phyloP scores from a whole-genome alignment of 2,888 invertebrate genomes.

The Iphiclides podalirius region DNA sequence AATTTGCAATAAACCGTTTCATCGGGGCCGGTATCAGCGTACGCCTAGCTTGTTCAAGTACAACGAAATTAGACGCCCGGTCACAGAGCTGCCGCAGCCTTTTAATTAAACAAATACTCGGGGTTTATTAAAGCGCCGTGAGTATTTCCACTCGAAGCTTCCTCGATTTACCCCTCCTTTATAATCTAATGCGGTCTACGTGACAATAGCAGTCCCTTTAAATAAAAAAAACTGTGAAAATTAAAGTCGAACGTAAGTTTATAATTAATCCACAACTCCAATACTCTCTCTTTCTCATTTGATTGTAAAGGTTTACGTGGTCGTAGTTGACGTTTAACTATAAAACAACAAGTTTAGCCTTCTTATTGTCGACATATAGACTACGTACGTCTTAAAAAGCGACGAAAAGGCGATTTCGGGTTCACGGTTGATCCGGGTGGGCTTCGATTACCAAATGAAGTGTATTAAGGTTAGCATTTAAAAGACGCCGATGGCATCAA shows the following conservation, averaged over 20 bases:
- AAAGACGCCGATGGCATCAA: no score
- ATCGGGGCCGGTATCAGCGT: background rate
- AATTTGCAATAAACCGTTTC: background rate
- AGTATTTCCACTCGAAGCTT: background rate
- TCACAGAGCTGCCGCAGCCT: background rate
- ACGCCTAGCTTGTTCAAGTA: background rate
- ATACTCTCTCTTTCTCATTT: no score
- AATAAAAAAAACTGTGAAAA: background rate
- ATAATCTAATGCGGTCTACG: background rate
- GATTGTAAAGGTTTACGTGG: no score
- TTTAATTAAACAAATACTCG: background rate
- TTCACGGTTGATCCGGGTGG: no score
- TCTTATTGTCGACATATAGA: no score
- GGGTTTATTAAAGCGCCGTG: background rate
- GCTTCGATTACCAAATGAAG: no score
- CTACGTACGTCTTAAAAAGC: no score
- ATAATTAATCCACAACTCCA: conserved; percentile 9
- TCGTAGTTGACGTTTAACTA: no score
- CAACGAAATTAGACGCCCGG: background rate
- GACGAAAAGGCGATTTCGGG: no score
- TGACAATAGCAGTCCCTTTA: background rate
- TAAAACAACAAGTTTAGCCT: no score
- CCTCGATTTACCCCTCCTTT: background rate
- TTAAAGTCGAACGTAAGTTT: no score
- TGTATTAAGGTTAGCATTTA: no score